Percentiles rank a stretch among this genome's conserved stretches.
These are phyloP conservation scores for Eospalax fontanierii DNA, from an alignment of 2,797 vertebrate genomes.

Conservation along the genomic window DNA sequence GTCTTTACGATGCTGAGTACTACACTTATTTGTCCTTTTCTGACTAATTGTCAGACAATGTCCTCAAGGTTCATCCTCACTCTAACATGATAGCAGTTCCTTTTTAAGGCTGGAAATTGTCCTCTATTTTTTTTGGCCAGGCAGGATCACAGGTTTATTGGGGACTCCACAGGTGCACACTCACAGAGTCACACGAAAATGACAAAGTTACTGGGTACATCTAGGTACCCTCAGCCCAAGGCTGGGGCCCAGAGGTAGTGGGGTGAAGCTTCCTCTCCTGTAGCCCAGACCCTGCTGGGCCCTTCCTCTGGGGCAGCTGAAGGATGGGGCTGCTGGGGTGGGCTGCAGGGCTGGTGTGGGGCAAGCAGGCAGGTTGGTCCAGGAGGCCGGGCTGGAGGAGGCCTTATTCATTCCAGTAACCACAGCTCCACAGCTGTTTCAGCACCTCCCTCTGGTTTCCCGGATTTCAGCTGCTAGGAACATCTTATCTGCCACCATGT, in stretches of 20 bases:
- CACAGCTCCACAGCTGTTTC: too few relatives aligned
- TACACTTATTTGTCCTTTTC: conserved; percentile 14
- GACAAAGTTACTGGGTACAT: conserved; percentile 14
- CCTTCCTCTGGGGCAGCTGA: conserved; percentile 60
- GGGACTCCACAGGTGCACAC: conserved; percentile 63
- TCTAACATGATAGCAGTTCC: background rate
- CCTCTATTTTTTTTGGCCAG: background rate
- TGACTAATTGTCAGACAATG: background rate
- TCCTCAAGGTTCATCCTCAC: background rate
- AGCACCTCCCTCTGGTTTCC: conserved; percentile 98
- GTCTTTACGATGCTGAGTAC: background rate
- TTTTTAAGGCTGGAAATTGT: background rate
- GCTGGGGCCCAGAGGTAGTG: conserved; percentile 53
- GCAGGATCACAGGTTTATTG: conserved; percentile 79
- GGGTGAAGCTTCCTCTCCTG: conserved; percentile 45
- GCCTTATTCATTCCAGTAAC: too few relatives aligned
- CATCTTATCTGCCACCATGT: conserved; percentile 99
- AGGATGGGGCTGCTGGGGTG: background rate
- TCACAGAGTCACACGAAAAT: conserved; percentile 52
- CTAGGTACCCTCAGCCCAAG: background rate
- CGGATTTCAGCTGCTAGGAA: conserved; percentile 97
- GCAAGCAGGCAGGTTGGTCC: conserved; percentile 4
- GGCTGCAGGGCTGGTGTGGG: background rate
- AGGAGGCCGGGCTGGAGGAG: too few relatives aligned
- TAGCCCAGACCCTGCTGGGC: conserved; percentile 64